Evolutionary conservation across 2,888 invertebrate genomes (phyloP), one percentile per base, ranked within the genome.

Genomic region (Cerceris ruficornis): DNA sequence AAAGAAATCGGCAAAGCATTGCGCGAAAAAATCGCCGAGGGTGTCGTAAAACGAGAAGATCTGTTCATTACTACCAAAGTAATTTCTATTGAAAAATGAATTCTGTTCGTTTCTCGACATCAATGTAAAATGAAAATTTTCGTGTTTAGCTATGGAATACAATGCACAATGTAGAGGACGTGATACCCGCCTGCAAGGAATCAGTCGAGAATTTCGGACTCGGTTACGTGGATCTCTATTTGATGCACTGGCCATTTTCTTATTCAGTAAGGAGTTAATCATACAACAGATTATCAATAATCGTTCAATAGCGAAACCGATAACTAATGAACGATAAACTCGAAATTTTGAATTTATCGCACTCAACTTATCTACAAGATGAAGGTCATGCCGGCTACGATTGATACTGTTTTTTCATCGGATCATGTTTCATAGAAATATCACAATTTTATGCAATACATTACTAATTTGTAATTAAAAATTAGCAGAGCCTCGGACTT

Each of bases 221-320:
- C 9, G 92, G 95, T 0, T 98, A 98, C 90, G 88, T 98, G 42
- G 98, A 98, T 92, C 93, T 98, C 60, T 98, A 97, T 89, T 94
- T 98, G 7, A 96, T 98, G 15, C 98, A 98, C 92, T 98, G 98
- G 98, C 98, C 98, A 0, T 94, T 96, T 91, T 97, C 94, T 0
- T 97, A 78, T 46, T 7, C 54, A 0, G 87, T 88, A 84, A 85
- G 73, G 54, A 17, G 6, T n/a, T 6, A 41, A 41, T 41, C 6
- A 42, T 5, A 6, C 17, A 28, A 7, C 57, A 57, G 17, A 8
- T 17, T 28, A 17, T 14, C 11, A 9, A 52, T 39, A 13, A 17
- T 17, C 11, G 8, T 17, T 39, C n/a, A 15, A 57, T 28, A 28
- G 4, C 28, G 4, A 28, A 28, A 28, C 28, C 28, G 4, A 28